phyloP scores from a whole-genome alignment of 2,113 vertebrate genomes.

The Formicarius rufipectus region DNA sequence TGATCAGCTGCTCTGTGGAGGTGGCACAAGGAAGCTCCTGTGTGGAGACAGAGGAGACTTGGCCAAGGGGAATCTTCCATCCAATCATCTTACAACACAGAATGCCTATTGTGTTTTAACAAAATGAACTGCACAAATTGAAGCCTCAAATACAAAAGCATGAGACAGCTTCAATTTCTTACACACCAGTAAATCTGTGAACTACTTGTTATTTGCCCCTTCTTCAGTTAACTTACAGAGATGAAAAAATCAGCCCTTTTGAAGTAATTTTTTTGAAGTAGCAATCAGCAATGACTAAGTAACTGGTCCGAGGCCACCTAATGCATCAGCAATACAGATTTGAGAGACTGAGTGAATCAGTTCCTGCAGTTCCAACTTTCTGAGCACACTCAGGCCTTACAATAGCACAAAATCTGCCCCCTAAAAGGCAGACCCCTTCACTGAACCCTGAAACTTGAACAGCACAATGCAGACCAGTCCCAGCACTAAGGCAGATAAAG shows the following conservation, averaged over 20 bases:
- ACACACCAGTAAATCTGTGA: background rate
- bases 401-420: background rate
- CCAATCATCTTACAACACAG: background rate
- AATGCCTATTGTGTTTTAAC: accelerated
- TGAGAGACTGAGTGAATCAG: background rate
- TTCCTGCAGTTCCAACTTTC: background rate
- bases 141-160: background rate
- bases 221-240: background rate
- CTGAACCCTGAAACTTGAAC: background rate
- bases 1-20: background rate
- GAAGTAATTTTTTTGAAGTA: background rate
- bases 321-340: accelerated
- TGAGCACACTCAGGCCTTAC: background rate
- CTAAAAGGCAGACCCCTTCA: background rate
- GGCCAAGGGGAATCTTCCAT: background rate
- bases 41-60: background rate
- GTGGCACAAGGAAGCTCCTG: background rate
- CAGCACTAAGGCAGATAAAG: no score
- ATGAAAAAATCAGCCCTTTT: background rate
- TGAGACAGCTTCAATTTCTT: background rate
- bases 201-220: background rate
- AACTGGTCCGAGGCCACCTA: background rate
- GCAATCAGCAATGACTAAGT: background rate
- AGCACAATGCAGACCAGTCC: accelerated
- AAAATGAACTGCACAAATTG: background rate